Evolutionary conservation across 2,113 vertebrate genomes (phyloP).

Genomic region (Strix uralensis): DNA sequence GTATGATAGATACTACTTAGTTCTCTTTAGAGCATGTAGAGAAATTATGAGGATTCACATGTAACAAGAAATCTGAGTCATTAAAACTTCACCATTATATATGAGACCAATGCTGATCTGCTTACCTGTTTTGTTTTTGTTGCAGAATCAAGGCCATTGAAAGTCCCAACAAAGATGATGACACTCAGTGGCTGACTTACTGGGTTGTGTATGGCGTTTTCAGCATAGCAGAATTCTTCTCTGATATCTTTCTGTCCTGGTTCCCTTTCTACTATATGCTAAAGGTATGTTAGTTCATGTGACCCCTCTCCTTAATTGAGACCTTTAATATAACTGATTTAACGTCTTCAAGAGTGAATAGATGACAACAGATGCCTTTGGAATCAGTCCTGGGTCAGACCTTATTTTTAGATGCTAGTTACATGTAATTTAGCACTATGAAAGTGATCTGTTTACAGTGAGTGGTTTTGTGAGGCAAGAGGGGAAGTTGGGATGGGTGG

Average conservation of each 20-base stretch:
- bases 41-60: not conserved
- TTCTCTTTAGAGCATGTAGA: not conserved
- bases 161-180: constrained; percentile 94
- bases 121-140: constrained; percentile 5
- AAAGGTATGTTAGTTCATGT: constrained; percentile 81
- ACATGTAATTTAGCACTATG: not conserved
- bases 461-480: not conserved
- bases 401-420: not conserved
- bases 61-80: not conserved
- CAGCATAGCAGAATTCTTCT: constrained; percentile 95
- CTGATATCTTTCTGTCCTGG: constrained; percentile 96
- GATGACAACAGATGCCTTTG: not conserved
- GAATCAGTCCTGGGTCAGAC: not conserved
- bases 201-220: constrained; percentile 98
- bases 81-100: not conserved
- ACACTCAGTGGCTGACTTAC: constrained; percentile 98
- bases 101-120: not conserved
- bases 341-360: not conserved
- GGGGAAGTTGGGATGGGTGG: not conserved
- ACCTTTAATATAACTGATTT: not conserved
- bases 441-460: not conserved
- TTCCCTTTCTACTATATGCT: constrained; percentile 97
- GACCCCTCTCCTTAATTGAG: not conserved
- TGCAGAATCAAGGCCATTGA: constrained; percentile 97
- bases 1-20: not conserved